Evolutionary conservation across 2,113 vertebrate genomes (phyloP).

Genomic region (Saguinus midas): DNA sequence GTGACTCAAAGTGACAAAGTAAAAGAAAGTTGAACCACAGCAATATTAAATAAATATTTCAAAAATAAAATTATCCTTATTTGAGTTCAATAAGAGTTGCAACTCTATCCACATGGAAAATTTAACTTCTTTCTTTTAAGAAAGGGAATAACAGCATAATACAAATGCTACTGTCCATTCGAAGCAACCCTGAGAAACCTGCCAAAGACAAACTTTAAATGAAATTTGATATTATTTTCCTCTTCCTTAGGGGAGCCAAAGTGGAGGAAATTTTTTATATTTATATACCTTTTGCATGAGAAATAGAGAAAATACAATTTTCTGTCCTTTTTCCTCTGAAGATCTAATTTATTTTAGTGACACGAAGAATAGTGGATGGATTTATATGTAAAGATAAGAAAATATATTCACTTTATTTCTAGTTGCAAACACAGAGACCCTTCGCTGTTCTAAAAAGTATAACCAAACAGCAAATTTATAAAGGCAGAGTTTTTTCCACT

Average conservation of each 20-base stretch:
- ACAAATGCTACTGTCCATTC: background rate
- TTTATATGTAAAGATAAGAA: background rate
- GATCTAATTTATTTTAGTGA: constrained; percentile 26
- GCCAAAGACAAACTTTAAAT: background rate
- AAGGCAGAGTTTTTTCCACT: background rate
- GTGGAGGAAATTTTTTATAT: background rate
- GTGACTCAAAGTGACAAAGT: background rate
- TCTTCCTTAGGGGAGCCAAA: background rate
- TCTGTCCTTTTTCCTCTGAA: background rate
- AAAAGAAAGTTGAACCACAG: background rate
- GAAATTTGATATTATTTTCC: constrained; percentile 1
- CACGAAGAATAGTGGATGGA: background rate
- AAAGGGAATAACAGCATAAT: background rate
- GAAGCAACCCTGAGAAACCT: constrained; percentile 23
- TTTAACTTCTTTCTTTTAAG: background rate
- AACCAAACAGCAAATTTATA: background rate
- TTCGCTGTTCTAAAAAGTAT: constrained; percentile 4
- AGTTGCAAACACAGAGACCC: background rate
- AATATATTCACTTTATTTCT: constrained; percentile 36
- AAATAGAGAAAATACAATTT: background rate
- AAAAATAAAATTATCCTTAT: background rate
- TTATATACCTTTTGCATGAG: constrained; percentile 1
- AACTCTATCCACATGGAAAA: background rate
- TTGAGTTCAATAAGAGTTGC: background rate
- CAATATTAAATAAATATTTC: background rate